phyloP scores from a whole-genome alignment of 2,113 vertebrate species.

The Callocephalon fimbriatum region DNA sequence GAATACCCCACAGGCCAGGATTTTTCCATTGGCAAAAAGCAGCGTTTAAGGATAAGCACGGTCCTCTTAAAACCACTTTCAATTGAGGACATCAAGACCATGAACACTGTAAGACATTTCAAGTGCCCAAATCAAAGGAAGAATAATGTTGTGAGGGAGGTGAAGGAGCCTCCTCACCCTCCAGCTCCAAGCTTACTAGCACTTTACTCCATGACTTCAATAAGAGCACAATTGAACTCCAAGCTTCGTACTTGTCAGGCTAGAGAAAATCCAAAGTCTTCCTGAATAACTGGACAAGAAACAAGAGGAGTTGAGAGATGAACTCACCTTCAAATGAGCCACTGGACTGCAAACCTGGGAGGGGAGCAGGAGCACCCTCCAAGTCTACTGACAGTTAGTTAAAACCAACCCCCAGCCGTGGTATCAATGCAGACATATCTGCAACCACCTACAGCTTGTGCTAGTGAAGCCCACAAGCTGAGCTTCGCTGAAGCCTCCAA shows the following conservation, averaged over 20 bases:
- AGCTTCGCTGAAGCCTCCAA: slow-evolving; percentile 1
- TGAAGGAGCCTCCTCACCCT: not conserved
- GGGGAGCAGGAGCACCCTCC: not conserved
- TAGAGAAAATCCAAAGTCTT: not conserved
- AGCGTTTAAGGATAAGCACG: not conserved
- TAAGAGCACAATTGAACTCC: not conserved
- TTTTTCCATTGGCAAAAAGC: not conserved
- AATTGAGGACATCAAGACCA: not conserved
- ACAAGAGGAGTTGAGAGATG: not conserved
- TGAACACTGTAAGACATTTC: rapidly evolving
- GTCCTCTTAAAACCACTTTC: not conserved
- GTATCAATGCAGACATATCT: not conserved
- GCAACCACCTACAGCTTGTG: slow-evolving; percentile 44
- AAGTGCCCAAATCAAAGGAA: not conserved
- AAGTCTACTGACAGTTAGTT: not conserved
- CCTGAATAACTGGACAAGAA: not conserved
- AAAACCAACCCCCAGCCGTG: slow-evolving; percentile 15
- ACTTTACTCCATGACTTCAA: not conserved
- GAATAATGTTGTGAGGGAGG: not conserved
- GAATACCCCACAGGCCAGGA: not conserved
- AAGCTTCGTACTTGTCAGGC: not conserved
- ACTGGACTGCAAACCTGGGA: not conserved
- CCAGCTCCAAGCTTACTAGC: not conserved
- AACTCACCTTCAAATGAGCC: not conserved
- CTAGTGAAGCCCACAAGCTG: slow-evolving; percentile 26